Conservation (phyloP, 2,888 invertebrate genomes). For the Drosophila barbarae region DNA sequence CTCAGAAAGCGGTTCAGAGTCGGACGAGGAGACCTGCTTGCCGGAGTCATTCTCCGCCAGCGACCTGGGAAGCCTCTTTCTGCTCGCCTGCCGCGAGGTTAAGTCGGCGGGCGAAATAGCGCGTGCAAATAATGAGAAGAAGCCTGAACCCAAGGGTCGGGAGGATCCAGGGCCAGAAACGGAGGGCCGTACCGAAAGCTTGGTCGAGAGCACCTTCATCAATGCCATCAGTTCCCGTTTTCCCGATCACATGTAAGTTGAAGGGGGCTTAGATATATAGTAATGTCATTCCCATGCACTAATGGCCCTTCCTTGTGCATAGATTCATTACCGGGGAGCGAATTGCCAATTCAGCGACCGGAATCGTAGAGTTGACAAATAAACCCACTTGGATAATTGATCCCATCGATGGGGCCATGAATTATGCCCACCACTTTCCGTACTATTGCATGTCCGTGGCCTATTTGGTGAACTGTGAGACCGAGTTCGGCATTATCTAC, state of each 20-base stretch:
- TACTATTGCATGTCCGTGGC: constrained; percentile 64
- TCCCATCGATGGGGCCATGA: constrained; percentile 63
- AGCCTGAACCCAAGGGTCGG: constrained; percentile 32
- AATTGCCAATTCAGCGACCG: background rate
- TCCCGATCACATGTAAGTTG: constrained; percentile 54
- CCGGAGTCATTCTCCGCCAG: background rate
- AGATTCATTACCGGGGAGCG: constrained; percentile 56
- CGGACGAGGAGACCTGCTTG: background rate
- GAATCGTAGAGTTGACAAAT: constrained; percentile 43
- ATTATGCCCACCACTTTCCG: constrained; percentile 62
- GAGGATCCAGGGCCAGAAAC: constrained; percentile 15
- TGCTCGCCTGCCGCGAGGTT: constrained; percentile 41
- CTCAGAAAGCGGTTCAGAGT: constrained; percentile 7
- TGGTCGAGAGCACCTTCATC: constrained; percentile 48
- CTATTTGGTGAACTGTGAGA: constrained; percentile 36
- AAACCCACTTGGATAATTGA: constrained; percentile 59
- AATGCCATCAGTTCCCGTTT: constrained; percentile 35
- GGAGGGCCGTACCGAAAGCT: constrained; percentile 16
- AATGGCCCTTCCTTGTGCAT: background rate
- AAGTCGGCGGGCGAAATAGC: constrained; percentile 41
- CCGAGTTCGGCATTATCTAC: constrained; percentile 52
- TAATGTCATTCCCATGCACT: background rate
- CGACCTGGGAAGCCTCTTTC: constrained; percentile 37
- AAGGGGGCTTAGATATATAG: background rate
- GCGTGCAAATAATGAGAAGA: constrained; percentile 16